phyloP scores from a whole-genome alignment of 2,113 vertebrate genomes.

The Prochilodus magdalenae region DNA sequence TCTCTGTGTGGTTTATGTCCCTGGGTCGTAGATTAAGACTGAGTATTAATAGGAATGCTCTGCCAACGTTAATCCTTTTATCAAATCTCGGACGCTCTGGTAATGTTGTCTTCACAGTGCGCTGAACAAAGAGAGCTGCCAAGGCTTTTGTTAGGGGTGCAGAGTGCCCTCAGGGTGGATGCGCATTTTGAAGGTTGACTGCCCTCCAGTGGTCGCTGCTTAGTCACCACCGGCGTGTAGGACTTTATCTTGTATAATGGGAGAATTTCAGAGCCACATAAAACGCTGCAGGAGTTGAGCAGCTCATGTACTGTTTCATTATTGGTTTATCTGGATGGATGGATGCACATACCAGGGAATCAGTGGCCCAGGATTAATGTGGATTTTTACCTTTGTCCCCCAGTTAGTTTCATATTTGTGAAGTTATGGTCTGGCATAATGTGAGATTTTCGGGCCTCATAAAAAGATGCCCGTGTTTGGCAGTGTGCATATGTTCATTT shows the following conservation, averaged over 20 bases:
- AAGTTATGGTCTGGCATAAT: too few species aligned
- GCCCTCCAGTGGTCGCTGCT: slow-evolving; percentile 48
- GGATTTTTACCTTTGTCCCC: too few species aligned
- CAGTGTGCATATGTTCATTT: too few species aligned
- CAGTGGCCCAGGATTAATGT: too few species aligned
- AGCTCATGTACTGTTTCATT: too few species aligned
- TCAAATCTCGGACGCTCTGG: not conserved
- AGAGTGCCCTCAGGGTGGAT: not conserved
- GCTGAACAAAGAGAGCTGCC: slow-evolving; percentile 32
- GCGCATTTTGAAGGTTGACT: slow-evolving; percentile 30
- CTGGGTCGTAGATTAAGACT: not conserved
- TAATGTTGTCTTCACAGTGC: slow-evolving; percentile 14
- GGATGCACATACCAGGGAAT: too few species aligned
- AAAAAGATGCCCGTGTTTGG: too few species aligned
- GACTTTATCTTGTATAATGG: not conserved
- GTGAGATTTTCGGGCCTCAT: too few species aligned
- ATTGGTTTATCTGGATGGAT: too few species aligned
- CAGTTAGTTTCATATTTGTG: too few species aligned
- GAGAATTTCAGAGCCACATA: too few species aligned
- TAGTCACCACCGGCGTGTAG: not conserved
- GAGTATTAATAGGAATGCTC: not conserved
- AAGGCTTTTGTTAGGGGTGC: slow-evolving; percentile 24
- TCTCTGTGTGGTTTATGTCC: not conserved
- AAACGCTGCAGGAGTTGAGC: too few species aligned
- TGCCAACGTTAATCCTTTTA: slow-evolving; percentile 13